Evolutionary conservation across 1,140 invertebrate species (phyloP), one percentile per base, ranked within the genome.

Genomic region (Gonatopus flavifemur): DNA sequence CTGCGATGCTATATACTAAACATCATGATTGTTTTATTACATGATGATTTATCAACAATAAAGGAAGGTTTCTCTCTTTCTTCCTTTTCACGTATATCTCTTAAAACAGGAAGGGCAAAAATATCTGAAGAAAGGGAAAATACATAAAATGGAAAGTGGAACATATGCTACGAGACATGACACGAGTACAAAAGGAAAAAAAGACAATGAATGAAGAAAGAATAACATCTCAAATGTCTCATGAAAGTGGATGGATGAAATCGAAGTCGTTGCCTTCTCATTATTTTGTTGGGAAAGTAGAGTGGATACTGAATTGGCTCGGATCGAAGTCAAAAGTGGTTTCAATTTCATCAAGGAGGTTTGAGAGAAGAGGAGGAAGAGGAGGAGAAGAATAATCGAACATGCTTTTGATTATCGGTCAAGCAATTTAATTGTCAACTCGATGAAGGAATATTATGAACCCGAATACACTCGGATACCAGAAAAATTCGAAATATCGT

Each of bases 191-290:
- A 6, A 24, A 35, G 22, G 21, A n/a, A 18, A 35, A 22, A 35
- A 41, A 37, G 49, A 42, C 46, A 32, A 35, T 13, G 47, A 10
- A 32, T 18, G 13, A 4, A 30, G 16, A 12, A 21, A 21, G 22
- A 10, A 37, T 20, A 30, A 20, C 19, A 28, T 44, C 43, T 37
- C 21, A 48, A 33, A 24, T 35, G 49, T 18, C 8, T 55, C 30
- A 53, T 47, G 53, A 62, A 62, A 60, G 59, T 61, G 42, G 58
- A 60, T 32, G 50, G n/a, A n/a, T n/a, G n/a, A n/a, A n/a, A 51
- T 57, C 52, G 37, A 31, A 35, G 20, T 30, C 22, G 30, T 35
- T 39, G 40, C 28, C n/a, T n/a, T n/a, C n/a, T n/a, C n/a, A n/a
- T n/a, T n/a, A 22, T 61, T 46, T 56, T 22, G 46, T 62, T 36